Evolutionary conservation across 2,888 invertebrate genomes (phyloP).

Genomic region (Lasioglossum lativentre): DNA sequence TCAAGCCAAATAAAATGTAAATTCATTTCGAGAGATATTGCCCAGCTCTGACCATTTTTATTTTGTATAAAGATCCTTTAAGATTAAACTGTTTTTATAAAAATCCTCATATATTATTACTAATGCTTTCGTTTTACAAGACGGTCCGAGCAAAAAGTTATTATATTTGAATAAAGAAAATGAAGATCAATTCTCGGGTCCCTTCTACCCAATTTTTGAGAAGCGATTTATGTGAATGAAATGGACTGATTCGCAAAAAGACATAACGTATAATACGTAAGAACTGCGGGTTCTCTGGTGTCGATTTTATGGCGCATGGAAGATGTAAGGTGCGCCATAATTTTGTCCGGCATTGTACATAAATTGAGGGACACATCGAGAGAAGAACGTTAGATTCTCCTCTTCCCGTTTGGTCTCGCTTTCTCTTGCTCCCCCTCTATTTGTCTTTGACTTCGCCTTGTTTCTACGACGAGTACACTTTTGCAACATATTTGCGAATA

Average conservation of each 20-base stretch:
- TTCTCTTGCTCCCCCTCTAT: neutral
- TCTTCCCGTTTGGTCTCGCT: neutral
- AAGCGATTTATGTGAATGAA: neutral
- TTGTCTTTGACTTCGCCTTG: constrained; percentile 8
- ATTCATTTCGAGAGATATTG: too few relatives aligned
- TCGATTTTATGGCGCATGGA: constrained; percentile 19
- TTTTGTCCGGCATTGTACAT: constrained; percentile 19
- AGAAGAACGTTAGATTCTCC: constrained; percentile 15
- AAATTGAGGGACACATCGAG: constrained; percentile 44
- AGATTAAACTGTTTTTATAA: too few relatives aligned
- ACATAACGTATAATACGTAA: constrained; percentile 33
- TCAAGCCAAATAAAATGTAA: too few relatives aligned
- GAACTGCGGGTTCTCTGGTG: constrained; percentile 8
- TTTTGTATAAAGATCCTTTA: too few relatives aligned
- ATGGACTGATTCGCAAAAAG: neutral
- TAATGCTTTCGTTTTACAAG: neutral
- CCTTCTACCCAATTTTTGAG: neutral
- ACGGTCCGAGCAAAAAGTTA: neutral
- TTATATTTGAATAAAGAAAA: neutral
- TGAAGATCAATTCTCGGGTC: neutral
- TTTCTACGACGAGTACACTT: constrained; percentile 26
- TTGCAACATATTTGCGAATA: constrained; percentile 61
- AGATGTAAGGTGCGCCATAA: constrained; percentile 7
- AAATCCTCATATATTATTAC: neutral
- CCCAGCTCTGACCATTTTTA: too few relatives aligned